Base-by-base conservation (phyloP, 2,797 vertebrate species). In the Cossypha heuglini region DNA sequence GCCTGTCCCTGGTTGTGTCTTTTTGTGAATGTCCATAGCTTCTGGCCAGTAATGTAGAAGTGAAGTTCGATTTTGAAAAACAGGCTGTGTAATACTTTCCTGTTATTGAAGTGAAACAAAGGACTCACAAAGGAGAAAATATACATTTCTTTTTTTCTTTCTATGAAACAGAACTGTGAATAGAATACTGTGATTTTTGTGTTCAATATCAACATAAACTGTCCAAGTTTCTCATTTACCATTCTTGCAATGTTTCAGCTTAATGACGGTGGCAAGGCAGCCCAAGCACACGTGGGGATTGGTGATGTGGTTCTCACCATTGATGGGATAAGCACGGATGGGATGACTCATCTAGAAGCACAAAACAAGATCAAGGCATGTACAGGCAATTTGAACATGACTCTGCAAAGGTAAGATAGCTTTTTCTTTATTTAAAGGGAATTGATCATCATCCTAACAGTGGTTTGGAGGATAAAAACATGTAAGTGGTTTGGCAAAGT, bases 351-450 rank as follows among this genome's bases (percentile, higher is more conserved):
- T 69, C 98, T 99, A 8, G 99, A 99, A 97, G 99, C 99, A 78
- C 99, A 99, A 97, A 99, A 99, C 98, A 99, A 99, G 98, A 99
- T 99, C 93, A 99, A 99, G 97, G 98, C 98, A n/a, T 99, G 99
- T 93, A 97, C 98, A 29, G 99, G 96, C 94, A 97, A 98, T 57
- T 98, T 99, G 96, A 98, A 97, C 96, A 99, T 99, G 98, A 99
- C 98, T 71, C 97, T 99, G 75, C 99, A 99, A 98, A 99, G 98
- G 99, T 99, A 98, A 98, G 96, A 22, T n/a, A 42, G 49, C 20
- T 64, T 37, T 78, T 84, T 59, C 1, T 18, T 35, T 58, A 45
- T n/a, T 82, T 82, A 28, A 86, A 64, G 25, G 61, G 42, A 78
- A 78, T 66, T 62, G 63, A 74, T 93, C 18, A 9, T 59, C 4